phyloP scores from a whole-genome alignment of 2,888 invertebrate species.

The Acanthosoma haemorrhoidale region DNA sequence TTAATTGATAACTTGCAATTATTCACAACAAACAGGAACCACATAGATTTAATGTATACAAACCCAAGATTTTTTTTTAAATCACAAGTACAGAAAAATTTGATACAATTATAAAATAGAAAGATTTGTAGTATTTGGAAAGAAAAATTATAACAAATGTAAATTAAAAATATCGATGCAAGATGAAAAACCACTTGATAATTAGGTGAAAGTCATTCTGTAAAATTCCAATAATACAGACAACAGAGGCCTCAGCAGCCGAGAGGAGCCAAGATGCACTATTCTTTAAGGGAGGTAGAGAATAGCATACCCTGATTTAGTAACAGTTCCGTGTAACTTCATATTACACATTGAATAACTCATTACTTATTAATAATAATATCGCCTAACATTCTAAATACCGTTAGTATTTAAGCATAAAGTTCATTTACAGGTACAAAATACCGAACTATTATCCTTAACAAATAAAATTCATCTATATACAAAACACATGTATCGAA shows the following conservation, averaged over 20 bases:
- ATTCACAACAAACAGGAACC: neutral
- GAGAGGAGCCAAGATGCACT: neutral
- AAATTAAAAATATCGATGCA: neutral
- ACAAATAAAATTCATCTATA: constrained; percentile 25
- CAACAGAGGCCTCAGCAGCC: neutral
- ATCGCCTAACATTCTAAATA: constrained; percentile 18
- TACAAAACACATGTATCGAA: constrained; percentile 1
- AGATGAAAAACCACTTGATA: neutral
- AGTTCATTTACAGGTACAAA: constrained; percentile 27
- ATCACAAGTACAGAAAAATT: neutral
- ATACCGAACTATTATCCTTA: constrained; percentile 23
- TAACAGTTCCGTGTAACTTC: neutral
- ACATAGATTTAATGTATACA: neutral
- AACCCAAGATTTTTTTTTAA: neutral
- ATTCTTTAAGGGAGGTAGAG: constrained; percentile 16
- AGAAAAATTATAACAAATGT: neutral
- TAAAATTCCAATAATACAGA: neutral
- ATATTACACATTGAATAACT: neutral
- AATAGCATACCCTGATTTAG: constrained; percentile 24
- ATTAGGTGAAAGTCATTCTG: constrained; percentile 6
- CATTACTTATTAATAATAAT: constrained; percentile 4
- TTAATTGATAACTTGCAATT: neutral
- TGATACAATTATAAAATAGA: neutral
- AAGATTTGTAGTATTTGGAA: neutral
- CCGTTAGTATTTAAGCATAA: constrained; percentile 18